Evolutionary conservation across 2,888 invertebrate genomes (phyloP), one percentile per base, ranked within the genome.

Genomic region (Limnephilus auricula): DNA sequence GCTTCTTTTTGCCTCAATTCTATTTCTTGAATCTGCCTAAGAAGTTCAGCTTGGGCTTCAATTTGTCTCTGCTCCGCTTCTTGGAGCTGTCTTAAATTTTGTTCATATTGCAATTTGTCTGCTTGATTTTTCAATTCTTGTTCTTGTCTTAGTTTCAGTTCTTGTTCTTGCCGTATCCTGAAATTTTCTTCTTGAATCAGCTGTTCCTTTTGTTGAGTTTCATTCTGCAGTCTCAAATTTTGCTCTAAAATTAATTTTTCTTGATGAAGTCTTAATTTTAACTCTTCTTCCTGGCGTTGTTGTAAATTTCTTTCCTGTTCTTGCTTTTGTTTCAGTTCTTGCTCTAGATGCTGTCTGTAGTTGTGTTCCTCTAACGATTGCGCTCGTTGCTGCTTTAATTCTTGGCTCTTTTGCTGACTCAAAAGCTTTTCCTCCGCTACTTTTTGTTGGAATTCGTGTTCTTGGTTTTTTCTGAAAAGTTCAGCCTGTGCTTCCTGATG

Each of bases 1-100:
- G 65, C 65, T 65, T 65, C 65, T 65, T 65, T 65, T 65, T 65
- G 65, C 65, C 65, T 65, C 65, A 65, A 65, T 65, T 65, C 65
- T 25, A 65, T 65, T 65, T 65, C 65, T 25, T 65, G 65, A 9
- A 65, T 65, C 25, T 65, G 65, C n/a, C 65, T 65, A n/a, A 25
- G 25, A 65, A 65, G 25, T 65, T 65, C 65, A 65, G 65, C 25
- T 9, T 65, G 65, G 18, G 65, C 65, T n/a, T 65, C 65, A 65
- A 65, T 65, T 65, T 65, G 25, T 65, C 65, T 65, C 65, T 65
- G 65, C 6, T 65, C 65, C 9, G 65, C 65, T 65, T 65, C 65
- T n/a, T 65, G 25, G 65, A 65, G 65, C 1, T 65, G 65, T 65
- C 65, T 65, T n/a, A 65, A n/a, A 9, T 65, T 65, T 65, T 65